These are phyloP conservation scores for Batillaria attramentaria DNA, from an alignment of 1,140 invertebrate species.

Conservation along the genomic window DNA sequence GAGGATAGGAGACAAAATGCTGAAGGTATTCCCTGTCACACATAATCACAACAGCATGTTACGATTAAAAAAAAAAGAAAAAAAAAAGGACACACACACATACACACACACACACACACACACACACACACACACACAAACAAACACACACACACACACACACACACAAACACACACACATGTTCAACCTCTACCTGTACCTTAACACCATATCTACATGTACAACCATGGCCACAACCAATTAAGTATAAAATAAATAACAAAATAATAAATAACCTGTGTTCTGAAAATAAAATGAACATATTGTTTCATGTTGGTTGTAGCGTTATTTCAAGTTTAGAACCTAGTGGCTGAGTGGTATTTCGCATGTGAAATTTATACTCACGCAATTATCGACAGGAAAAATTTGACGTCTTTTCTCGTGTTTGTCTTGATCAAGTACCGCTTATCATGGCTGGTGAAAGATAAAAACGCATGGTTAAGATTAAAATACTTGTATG, in stretches of 20 bases:
- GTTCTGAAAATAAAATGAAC: too few relatives aligned
- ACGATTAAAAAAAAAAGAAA: background rate
- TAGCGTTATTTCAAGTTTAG: too few relatives aligned
- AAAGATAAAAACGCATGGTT: slow-evolving; percentile 13
- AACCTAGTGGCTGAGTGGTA: too few relatives aligned
- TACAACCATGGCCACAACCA: too few relatives aligned
- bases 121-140: background rate
- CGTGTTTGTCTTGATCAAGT: slow-evolving; percentile 55
- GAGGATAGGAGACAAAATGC: slow-evolving; percentile 56
- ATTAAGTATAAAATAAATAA: too few relatives aligned
- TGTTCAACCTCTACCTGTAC: too few relatives aligned
- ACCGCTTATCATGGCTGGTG: slow-evolving; percentile 54
- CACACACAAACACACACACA: background rate
- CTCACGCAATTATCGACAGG: slow-evolving; percentile 50
- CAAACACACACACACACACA: background rate
- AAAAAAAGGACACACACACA: slow-evolving; percentile 1
- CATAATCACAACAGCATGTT: slow-evolving; percentile 9
- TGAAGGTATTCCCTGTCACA: slow-evolving; percentile 53
- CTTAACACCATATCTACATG: too few relatives aligned
- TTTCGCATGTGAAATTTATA: too few relatives aligned
- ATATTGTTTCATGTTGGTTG: too few relatives aligned
- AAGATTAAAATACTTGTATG: background rate
- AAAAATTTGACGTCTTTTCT: slow-evolving; percentile 49
- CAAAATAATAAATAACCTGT: too few relatives aligned
- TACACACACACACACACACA: background rate